Base-by-base conservation (phyloP, 2,113 vertebrate species). In the Pseudolaguvia tuberculata region DNA sequence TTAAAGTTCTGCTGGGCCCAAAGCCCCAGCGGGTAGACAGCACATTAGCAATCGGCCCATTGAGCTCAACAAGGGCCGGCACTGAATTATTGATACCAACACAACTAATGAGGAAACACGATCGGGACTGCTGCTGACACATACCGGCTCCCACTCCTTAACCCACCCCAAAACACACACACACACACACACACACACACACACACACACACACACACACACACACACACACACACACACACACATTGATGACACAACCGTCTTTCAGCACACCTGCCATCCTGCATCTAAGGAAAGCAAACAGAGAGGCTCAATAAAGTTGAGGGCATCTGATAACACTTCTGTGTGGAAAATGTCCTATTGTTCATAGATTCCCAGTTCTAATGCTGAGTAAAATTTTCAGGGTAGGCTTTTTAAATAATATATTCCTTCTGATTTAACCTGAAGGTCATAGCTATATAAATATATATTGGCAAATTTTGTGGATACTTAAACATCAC, bases 61-160 rank as follows among this genome's bases (percentile, higher is more conserved):
- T 92, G 91, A 91, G 87, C 91, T 77, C 86, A 89, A 92, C 91
- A 92, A 90, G 87, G 89, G 73, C 87, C 79, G 1, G 47, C 76
- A 83, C 86, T 92, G 84, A 91, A 92, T 92, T 91, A 92, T 92
- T 92, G 89, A 92, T 91, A 88, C 82, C 87, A 85, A 87, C 85
- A 89, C 90, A 85, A 88, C 91, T 92, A 92, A 92, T 92, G 91
- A 92, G 89, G 91, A 90, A 91, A 92, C 87, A 75, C 79, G 83
- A 92, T 84, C 84, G 79, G 72, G 50, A 84, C 62, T 83, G 83
- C 85, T 85, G 70, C 84, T 85, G 79, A 85, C 85, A 83, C 81
- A 79, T 82, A 86, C 11, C 35, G 15, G 14, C 61, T 78, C 12
- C 35, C 66, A 58, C 73, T 65, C 52, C 31, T 29, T 31, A 23